These are phyloP conservation scores for Nephrocerus scutellatus DNA, from an alignment of 2,888 invertebrate species.

Conservation along the genomic window DNA sequence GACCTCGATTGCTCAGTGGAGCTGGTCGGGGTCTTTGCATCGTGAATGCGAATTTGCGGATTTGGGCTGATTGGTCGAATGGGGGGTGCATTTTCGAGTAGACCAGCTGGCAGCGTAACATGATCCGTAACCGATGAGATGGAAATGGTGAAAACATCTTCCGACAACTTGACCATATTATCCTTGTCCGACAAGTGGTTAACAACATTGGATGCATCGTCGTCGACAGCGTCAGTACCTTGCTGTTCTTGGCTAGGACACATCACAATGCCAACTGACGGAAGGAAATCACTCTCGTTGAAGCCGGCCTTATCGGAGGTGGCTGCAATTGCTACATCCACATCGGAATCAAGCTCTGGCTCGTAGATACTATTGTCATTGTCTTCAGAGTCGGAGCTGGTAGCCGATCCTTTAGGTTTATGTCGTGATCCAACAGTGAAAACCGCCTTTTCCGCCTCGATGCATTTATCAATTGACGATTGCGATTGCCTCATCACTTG, in stretches of 20 bases:
- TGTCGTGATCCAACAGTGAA: conserved; percentile 34
- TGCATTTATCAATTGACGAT: conserved; percentile 28
- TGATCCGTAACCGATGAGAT: conserved; percentile 46
- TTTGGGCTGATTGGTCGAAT: conserved; percentile 49
- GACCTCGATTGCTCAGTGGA: conserved; percentile 49
- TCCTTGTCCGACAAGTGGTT: conserved; percentile 47
- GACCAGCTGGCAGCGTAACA: conserved; percentile 41
- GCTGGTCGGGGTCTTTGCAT: conserved; percentile 24
- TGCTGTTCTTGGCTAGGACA: conserved; percentile 31
- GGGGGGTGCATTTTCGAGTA: conserved; percentile 42
- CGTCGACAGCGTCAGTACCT: conserved; percentile 22
- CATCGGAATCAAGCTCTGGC: conserved; percentile 39
- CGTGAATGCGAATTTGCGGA: conserved; percentile 51
- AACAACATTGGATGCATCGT: conserved; percentile 22
- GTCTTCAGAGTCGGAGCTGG: conserved; percentile 57
- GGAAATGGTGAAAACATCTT: conserved; percentile 45
- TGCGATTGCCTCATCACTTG: conserved; percentile 37
- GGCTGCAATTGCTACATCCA: conserved; percentile 30
- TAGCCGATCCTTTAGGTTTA: conserved; percentile 35
- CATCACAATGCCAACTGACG: conserved; percentile 62
- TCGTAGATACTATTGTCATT: conserved; percentile 58
- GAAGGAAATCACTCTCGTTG: conserved; percentile 53
- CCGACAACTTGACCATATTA: conserved; percentile 44
- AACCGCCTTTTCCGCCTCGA: conserved; percentile 36
- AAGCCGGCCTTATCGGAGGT: conserved; percentile 32